Base-by-base conservation (phyloP, 2,888 invertebrate species). In the Pecten maximus region DNA sequence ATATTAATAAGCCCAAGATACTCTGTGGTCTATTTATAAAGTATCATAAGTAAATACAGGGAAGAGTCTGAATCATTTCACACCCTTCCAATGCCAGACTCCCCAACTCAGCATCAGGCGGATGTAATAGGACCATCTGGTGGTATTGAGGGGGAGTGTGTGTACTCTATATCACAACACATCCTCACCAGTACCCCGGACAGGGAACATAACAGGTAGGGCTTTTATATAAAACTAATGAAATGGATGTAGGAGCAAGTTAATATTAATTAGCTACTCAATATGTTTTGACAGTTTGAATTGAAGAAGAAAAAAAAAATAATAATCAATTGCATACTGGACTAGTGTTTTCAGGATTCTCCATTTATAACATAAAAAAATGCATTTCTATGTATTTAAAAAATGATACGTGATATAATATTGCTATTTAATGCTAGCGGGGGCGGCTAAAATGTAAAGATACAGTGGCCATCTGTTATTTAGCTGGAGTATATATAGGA, bases 71-170 rank as follows among this genome's bases (percentile, higher is more conserved):
- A 28, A 74, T 74, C 74, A 28, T 74, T 74, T 74, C 74, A 74
- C 28, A 74, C 74, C 74, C 35, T 23, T 54, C n/a, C 35, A 35
- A 35, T 74, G 74, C 74, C 74, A 74, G 74, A 74, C 74, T 74
- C 74, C 54, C 54, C 23, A 54, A 54, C 54, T 54, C 54, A 54
- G 54, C 54, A 74, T 28, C 35, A 74, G 74, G 35, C 74, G 74
- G 74, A 74, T 74, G 74, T 74, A 12, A 28, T 6, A 23, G 74
- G 35, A 74, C 74, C 74, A 74, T 74, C 74, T 74, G 74, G 74
- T 74, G 35, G 74, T 16, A 74, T 74, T 74, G 74, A 35, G 74
- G 74, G 74, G 74, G 74, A 74, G 74, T 74, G 74, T 28, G 74
- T 74, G 28, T 74, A 35, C 35, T 74, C 6, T 8, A 74, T 2